A percentile compares a stretch with the other conserved stretches of the same genome.
phyloP scores from a whole-genome alignment of 2,888 invertebrate genomes.

The Phalera bucephala region DNA sequence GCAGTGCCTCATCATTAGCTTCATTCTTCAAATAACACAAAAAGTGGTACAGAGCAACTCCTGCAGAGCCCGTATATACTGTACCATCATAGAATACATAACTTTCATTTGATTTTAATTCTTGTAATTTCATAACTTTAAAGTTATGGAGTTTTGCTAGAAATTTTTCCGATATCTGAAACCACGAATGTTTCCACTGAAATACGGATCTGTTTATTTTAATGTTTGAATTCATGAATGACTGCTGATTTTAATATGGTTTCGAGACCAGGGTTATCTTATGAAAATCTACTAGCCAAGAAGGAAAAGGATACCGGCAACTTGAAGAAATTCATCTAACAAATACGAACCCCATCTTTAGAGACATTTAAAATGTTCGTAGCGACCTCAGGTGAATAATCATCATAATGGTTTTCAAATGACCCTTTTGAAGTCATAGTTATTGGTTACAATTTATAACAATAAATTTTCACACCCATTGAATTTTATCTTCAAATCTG shows the following conservation, averaged over 20 bases:
- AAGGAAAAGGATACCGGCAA: too few species aligned
- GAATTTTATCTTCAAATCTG: too few species aligned
- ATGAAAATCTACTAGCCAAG: too few species aligned
- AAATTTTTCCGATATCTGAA: conserved; percentile 77
- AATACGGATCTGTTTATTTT: too few species aligned
- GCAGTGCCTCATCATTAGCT: conserved; percentile 37
- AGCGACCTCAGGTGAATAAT: conserved; percentile 56
- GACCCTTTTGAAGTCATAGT: conserved; percentile 47
- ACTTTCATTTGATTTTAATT: conserved; percentile 61
- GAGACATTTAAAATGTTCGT: conserved; percentile 54
- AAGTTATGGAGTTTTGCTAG: conserved; percentile 59
- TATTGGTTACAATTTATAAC: too few species aligned
- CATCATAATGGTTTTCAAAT: conserved; percentile 77
- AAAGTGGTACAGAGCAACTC: conserved; percentile 86
- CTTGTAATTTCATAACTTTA: conserved; percentile 61
- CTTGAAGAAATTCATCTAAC: too few species aligned
- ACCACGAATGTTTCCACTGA: conserved; percentile 4
- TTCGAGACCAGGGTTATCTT: too few species aligned
- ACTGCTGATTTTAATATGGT: too few species aligned
- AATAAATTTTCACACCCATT: too few species aligned
- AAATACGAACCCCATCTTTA: conserved; percentile 42
- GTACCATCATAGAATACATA: conserved; percentile 83
- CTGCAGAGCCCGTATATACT: conserved; percentile 90
- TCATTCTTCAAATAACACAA: conserved; percentile 59
- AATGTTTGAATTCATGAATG: too few species aligned